Evolutionary conservation across 2,113 vertebrate genomes (phyloP).

Genomic region (Sorex araneus): DNA sequence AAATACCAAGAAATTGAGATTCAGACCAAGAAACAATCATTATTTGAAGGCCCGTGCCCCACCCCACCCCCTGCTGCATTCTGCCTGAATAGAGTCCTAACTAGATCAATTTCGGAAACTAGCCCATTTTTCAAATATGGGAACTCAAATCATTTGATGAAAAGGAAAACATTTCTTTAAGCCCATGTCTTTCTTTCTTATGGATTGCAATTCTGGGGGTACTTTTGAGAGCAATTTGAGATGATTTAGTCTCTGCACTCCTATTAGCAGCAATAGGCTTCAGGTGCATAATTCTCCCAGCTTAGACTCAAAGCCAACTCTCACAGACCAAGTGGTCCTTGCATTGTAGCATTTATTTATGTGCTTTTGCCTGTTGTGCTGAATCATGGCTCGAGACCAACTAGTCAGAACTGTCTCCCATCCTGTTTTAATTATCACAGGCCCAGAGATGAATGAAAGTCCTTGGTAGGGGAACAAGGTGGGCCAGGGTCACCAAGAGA

Average conservation of each 20-base stretch:
- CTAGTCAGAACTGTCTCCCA: constrained; percentile 45
- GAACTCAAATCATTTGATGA: constrained; percentile 73
- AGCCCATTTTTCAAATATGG: constrained; percentile 75
- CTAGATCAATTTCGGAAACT: constrained; percentile 71
- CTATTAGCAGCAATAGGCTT: constrained; percentile 74
- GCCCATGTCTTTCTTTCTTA: constrained; percentile 74
- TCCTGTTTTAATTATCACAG: constrained; percentile 77
- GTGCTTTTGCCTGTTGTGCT: constrained; percentile 31
- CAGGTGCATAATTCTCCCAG: constrained; percentile 73
- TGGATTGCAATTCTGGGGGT: constrained; percentile 74
- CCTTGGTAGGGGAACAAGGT: constrained; percentile 73
- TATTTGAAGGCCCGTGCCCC: rapidly evolving
- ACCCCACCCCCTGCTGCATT: constrained; percentile 52
- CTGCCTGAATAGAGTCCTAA: constrained; percentile 71
- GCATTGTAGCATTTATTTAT: constrained; percentile 63
- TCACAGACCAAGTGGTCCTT: not conserved
- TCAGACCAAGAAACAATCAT: constrained; percentile 62
- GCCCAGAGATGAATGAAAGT: constrained; percentile 79
- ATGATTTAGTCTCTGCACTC: constrained; percentile 77
- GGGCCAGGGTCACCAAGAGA: constrained; percentile 67
- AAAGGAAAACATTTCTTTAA: constrained; percentile 71
- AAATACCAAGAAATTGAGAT: constrained; percentile 73
- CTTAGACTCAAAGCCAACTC: constrained; percentile 59
- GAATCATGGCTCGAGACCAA: not conserved
- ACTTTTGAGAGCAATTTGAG: constrained; percentile 75